Evolutionary conservation across 1,140 invertebrate species (phyloP).

Genomic region (Tetraneura akinire): DNA sequence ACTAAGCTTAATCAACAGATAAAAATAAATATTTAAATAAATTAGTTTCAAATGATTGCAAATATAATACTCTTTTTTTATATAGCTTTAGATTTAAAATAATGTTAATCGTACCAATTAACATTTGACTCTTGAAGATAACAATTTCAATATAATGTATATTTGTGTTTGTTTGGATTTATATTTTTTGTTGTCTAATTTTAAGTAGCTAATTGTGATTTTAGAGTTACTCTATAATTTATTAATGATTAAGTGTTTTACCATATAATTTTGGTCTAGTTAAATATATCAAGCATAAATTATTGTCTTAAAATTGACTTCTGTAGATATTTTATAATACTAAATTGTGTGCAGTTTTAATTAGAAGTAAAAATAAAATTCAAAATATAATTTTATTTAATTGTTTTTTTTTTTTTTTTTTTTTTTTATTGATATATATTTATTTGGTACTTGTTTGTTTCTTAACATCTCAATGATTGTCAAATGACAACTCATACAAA

Average conservation of each 20-base stretch:
- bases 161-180: neutral
- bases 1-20: neutral
- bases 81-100: neutral
- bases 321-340: slow-evolving; percentile 15
- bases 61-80: neutral
- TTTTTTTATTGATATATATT: neutral
- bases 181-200: slow-evolving; percentile 42
- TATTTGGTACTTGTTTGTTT: no score
- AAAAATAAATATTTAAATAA: neutral
- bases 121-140: no score
- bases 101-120: neutral
- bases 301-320: neutral
- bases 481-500: no score
- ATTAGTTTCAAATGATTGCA: neutral
- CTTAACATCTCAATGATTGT: no score
- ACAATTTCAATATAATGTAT: neutral
- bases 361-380: neutral
- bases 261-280: neutral
- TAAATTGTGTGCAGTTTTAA: neutral
- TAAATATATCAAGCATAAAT: neutral
- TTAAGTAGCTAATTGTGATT: slow-evolving; percentile 49
- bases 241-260: slow-evolving; percentile 6
- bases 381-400: neutral
- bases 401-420: neutral
- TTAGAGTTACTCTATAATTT: slow-evolving; percentile 42